These are phyloP conservation scores for Elgaria multicarinata DNA, from an alignment of 2,113 vertebrate genomes.

Conservation along the genomic window DNA sequence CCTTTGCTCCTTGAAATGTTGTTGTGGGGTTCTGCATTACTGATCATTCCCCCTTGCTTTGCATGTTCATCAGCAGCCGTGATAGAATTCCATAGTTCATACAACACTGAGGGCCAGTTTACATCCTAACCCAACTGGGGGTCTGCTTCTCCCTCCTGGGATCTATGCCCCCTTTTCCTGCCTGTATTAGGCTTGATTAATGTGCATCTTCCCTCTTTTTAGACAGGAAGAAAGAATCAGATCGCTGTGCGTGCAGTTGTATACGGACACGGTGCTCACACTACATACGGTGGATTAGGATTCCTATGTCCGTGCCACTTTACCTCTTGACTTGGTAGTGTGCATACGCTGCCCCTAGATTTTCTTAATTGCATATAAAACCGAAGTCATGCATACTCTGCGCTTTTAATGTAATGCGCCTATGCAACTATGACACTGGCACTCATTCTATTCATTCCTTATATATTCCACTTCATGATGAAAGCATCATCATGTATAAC, in stretches of 20 bases:
- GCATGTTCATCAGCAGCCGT: slow-evolving; percentile 22
- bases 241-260: too few species aligned
- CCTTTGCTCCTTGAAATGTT: not conserved
- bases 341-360: not conserved
- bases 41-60: slow-evolving; percentile 32
- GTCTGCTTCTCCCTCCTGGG: not conserved
- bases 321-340: not conserved
- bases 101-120: not conserved
- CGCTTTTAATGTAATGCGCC: slow-evolving; percentile 14
- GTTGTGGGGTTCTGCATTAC: slow-evolving; percentile 14
- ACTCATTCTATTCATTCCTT: not conserved
- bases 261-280: not conserved
- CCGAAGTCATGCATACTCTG: slow-evolving; percentile 16
- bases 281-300: too few species aligned
- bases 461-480: not conserved
- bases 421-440: not conserved
- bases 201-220: not conserved
- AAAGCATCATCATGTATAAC: not conserved
- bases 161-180: not conserved
- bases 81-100: not conserved
- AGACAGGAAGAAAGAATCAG: too few species aligned
- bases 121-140: too few species aligned
- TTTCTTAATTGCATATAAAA: slow-evolving; percentile 7
- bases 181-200: not conserved
- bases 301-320: not conserved